These are phyloP conservation scores for Volucella bombylans DNA, from an alignment of 2,888 invertebrate genomes.

Conservation along the genomic window DNA sequence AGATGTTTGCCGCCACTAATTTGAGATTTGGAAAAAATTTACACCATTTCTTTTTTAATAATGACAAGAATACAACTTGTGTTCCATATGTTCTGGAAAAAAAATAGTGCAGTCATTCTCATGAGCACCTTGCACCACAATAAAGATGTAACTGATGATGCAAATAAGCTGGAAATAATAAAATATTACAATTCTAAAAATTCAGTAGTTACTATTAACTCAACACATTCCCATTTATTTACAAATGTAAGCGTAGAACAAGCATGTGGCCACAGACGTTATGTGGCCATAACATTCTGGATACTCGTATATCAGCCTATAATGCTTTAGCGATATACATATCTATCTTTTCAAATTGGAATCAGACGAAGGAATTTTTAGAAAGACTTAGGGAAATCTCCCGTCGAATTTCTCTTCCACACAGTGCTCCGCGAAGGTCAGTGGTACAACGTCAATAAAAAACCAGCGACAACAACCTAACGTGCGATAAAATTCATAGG, in stretches of 20 bases:
- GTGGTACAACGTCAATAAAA: too few species aligned
- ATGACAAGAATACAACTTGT: conserved; percentile 1
- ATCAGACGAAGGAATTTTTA: too few species aligned
- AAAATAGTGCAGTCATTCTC: neutral
- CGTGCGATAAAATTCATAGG: too few species aligned
- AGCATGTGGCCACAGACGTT: neutral
- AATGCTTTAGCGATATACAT: conserved; percentile 8
- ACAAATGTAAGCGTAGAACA: conserved; percentile 13
- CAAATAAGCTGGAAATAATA: conserved; percentile 17
- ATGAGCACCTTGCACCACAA: conserved; percentile 1
- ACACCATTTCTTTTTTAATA: neutral
- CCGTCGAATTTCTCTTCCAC: too few species aligned
- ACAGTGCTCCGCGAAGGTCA: too few species aligned
- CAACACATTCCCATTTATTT: neutral
- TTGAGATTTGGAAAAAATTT: conserved; percentile 1
- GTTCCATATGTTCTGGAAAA: conserved; percentile 18
- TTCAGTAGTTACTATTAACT: conserved; percentile 12
- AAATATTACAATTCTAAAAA: conserved; percentile 35
- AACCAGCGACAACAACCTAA: too few species aligned
- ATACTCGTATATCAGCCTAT: conserved; percentile 18
- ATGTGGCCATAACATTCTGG: conserved; percentile 13
- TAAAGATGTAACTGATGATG: conserved; percentile 9
- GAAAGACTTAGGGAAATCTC: too few species aligned
- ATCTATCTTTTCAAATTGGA: too few species aligned
- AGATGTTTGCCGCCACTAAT: neutral